phyloP scores from a whole-genome alignment of 2,888 invertebrate genomes.

The Cynaeus angustus region DNA sequence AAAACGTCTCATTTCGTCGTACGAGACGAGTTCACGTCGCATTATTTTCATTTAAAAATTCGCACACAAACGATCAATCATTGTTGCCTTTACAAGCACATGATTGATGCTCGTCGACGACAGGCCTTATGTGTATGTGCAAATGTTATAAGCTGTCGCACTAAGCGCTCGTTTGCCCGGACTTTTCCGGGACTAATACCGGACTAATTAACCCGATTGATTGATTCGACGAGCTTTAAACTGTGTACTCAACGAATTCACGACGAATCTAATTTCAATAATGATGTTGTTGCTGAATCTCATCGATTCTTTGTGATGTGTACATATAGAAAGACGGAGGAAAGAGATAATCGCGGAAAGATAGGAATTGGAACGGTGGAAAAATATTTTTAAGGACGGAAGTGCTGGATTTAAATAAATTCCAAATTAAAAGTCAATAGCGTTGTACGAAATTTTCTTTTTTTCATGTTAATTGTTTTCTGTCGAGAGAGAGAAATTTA shows the following conservation, averaged over 20 bases:
- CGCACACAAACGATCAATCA: constrained; percentile 18
- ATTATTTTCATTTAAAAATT: constrained; percentile 52
- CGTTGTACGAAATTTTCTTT: no score
- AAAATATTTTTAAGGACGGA: no score
- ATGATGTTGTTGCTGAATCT: constrained; percentile 16
- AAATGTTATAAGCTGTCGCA: constrained; percentile 22
- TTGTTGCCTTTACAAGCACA: constrained; percentile 2
- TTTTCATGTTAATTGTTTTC: neutral
- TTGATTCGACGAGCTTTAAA: constrained; percentile 12
- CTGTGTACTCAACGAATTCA: constrained; percentile 8
- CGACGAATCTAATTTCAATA: constrained; percentile 8
- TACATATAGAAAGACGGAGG: no score
- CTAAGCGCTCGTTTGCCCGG: constrained; percentile 14
- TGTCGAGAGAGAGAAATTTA: neutral
- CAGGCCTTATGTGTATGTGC: constrained; percentile 23
- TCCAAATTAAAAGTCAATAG: no score
- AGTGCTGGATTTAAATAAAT: no score
- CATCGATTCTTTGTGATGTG: neutral
- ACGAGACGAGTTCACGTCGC: constrained; percentile 36
- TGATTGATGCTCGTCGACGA: constrained; percentile 22
- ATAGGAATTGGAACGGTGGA: no score
- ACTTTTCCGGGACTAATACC: constrained; percentile 15
- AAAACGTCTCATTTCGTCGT: constrained; percentile 50
- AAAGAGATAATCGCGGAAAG: no score
- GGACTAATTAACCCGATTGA: constrained; percentile 13